Evolutionary conservation across 1,140 invertebrate species (phyloP), one percentile per base, ranked within the genome.

Genomic region (Heterodera schachtii): DNA sequence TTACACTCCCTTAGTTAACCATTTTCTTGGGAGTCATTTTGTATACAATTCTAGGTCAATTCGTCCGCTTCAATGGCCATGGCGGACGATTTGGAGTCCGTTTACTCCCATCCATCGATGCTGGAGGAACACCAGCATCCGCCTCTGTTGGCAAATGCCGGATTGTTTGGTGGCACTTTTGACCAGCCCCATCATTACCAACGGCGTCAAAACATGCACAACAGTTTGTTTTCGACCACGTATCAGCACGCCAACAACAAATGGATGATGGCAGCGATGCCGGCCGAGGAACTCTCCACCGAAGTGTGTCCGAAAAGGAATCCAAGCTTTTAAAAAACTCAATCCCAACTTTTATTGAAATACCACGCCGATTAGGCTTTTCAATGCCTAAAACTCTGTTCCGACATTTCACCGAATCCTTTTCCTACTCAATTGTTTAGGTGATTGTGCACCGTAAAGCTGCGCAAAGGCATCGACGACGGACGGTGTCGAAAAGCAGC

Each of bases 61-160:
- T 16, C 57, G 19, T 64, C 57, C 13, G 13, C 57, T 4, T 5
- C 57, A 19, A 19, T 19, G 11, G 57, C 13, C 1, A 64, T 64
- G 19, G 57, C 57, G 57, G 88, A 90, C 79, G 88, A 90, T 19
- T 47, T 76, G 57, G 86, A 81, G 16, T 89, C 88, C 6, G 83
- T 90, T 9, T 88, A 88, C 78, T 89, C 88, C 6, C 88, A 89
- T 80, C 89, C 87, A 8, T 89, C 88, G 11, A 86, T 89, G 87
- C 44, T 90, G 6, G 86, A 89, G 74, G 76, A 78, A 21, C 47
- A 16, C 41, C 78, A 70, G 82, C 41, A 47, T 8, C 49, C 57
- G 74, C 52, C 66, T 47, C 82, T 47, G 74, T 83, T 73, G 57
- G 5, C 19, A 19, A 2, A 5, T 5, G 19, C 13, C 57, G 5